A percentile compares a stretch with the other conserved stretches of the same genome.
These are phyloP conservation scores for Pollimyrus isidori DNA, from an alignment of 2,113 vertebrate species.

Conservation along the genomic window DNA sequence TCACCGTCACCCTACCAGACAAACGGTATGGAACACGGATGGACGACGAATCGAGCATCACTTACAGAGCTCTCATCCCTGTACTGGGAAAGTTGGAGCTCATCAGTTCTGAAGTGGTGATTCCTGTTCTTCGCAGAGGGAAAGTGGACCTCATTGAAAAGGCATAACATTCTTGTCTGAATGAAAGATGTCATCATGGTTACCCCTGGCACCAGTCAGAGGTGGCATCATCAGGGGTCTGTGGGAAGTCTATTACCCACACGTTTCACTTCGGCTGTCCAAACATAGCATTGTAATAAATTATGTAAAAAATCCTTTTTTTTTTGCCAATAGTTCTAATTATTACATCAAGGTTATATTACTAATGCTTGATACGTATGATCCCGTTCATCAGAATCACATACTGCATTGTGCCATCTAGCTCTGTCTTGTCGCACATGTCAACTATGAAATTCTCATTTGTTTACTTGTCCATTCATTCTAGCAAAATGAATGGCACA, in stretches of 20 bases:
- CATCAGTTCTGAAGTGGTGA: background rate
- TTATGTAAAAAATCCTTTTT: background rate
- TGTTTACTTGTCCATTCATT: background rate
- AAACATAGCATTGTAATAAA: background rate
- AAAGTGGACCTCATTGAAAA: background rate
- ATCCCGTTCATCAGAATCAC: background rate
- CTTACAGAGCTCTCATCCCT: background rate
- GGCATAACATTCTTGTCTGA: background rate
- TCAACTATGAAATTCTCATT: background rate
- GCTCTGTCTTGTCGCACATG: background rate
- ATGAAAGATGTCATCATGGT: background rate
- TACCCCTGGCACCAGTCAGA: background rate
- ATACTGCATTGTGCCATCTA: background rate
- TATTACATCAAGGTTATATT: background rate
- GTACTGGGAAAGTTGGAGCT: background rate
- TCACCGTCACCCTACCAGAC: background rate
- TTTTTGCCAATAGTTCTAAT: background rate
- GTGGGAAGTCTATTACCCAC: background rate
- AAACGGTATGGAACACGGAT: background rate
- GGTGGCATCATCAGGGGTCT: background rate
- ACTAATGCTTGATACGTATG: background rate
- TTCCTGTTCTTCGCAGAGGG: background rate
- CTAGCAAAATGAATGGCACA: background rate
- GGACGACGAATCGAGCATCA: background rate
- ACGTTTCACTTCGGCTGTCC: background rate